Evolutionary conservation across 92 coral and sea anemone genomes (phyloP), one percentile per base, ranked within the genome.

Genomic region (Palythoa heliodiscus): DNA sequence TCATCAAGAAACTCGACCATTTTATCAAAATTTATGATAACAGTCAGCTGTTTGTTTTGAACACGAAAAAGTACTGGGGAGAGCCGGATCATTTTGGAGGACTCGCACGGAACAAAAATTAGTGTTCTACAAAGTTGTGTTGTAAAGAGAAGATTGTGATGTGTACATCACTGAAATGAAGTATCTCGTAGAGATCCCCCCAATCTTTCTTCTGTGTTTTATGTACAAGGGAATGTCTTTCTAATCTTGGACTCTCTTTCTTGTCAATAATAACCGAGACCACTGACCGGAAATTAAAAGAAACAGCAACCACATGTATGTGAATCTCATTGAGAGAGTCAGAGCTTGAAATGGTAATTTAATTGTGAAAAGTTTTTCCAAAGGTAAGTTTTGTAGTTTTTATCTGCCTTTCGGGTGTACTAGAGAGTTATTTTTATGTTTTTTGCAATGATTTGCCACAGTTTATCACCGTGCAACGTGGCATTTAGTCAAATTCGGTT

Each of bases 1-100:
- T 96, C 99, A 83, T 96, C 95, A 57, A 95, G 91, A 67, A 93
- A 95, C 75, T 86, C 93, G 37, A 89, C 91, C 92, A 91, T 91
- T 73, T 9, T 73, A 83, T 47, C 83, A 50, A 71, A 7, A 3
- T 17, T 11, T 58, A 11, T 60, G 68, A 78, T 40, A 35, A 35
- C 39, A 0, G 11, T 25, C 43, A n/a, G 48, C 54, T 66, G 84
- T 79, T 80, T 64, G 74, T 80, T 80, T 64, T 80, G 84, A 80
- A 17, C n/a, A 22, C 50, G 48, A 54, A 76, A 76, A 73, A 76
- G 43, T 43, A 24, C 81, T 76, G 81, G 81, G 81, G 47, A 76
- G 67, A 54, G 81, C 43, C 24, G 11, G 15, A 37, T n/a, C 37
- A 48, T 73, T 50, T 20, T 40, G 23, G 20, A 64, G 84, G 73